Evolutionary conservation across 2,113 vertebrate genomes (phyloP), one percentile per base, ranked within the genome.

Genomic region (Desmodus rotundus): DNA sequence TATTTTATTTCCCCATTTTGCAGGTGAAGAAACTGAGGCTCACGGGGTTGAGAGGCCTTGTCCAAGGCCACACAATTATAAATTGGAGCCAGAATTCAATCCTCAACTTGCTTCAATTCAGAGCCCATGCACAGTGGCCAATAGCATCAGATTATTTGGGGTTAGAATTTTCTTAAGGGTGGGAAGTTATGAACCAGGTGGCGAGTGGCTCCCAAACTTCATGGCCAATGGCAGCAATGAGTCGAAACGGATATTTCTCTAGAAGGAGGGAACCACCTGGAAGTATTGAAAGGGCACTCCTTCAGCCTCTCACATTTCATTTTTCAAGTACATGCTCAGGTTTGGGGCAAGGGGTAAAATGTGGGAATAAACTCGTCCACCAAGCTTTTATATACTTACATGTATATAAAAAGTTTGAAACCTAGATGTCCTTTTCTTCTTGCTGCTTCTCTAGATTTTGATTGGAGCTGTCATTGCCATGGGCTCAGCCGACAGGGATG

Each of bases 381-480:
- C 12, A 38, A 89, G 36, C 45, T 36, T 36, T 45, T 20, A 31
- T 26, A 16, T n/a, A 50, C 10, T 12, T 22, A 4, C 47, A 19
- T 31, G 61, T 65, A 36, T 67, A 87, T 45, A 24, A 4, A 93
- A 9, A 20, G n/a, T 38, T 19, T 58, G 47, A 87, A 17, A 67
- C n/a, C 12, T 65, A 43, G 41, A 70, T 19, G 20, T n/a, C 26
- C 90, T 93, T 96, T 97, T 33, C 88, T 96, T 47, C 87, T 76
- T 84, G 83, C 87, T 97, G 95, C 26, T 68, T 94, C 38, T 87
- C 93, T 96, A 99, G 99, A 99, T 99, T 97, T 98, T 99, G 96
- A 99, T 99, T 0, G 99, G 99, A 73, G 99, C 99, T 0, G 99
- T 99, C 96, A 99, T 99, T 87, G 99, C 99, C 97, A 99, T 99